Conservation (phyloP, 2,888 invertebrate genomes). For the Schizaphis graminum region DNA sequence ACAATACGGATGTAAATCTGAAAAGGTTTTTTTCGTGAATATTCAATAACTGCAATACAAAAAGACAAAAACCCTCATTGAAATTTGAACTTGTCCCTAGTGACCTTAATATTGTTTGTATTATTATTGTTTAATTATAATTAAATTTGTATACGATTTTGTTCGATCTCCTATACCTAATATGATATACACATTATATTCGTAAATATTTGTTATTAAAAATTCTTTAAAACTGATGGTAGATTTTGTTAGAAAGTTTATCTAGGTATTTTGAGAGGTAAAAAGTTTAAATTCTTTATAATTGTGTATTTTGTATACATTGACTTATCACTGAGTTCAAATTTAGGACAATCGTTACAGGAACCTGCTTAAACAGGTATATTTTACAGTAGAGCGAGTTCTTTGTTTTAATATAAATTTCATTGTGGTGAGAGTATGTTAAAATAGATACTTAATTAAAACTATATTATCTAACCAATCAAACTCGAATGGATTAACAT, state of each 20-base stretch:
- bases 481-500: not conserved
- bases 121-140: slow-evolving; percentile 5
- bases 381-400: not conserved
- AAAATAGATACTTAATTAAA: not conserved
- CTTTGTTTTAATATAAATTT: not conserved
- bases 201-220: not conserved
- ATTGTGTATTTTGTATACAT: not conserved
- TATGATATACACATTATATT: not conserved
- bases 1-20: slow-evolving; percentile 1
- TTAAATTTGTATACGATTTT: not conserved
- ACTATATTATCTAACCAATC: not conserved
- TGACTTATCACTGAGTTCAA: not conserved
- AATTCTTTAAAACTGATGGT: not conserved
- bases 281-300: not conserved
- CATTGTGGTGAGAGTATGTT: not conserved
- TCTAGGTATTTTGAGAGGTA: not conserved
- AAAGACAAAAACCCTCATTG: not conserved
- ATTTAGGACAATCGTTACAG: not conserved
- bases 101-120: too few species aligned
- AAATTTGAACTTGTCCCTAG: too few species aligned
- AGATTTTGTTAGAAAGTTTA: not conserved
- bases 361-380: not conserved
- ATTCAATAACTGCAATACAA: not conserved
- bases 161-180: not conserved
- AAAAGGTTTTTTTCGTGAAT: not conserved